Base-by-base conservation (phyloP, 2,797 vertebrate species). In the Clarias fuscus region DNA sequence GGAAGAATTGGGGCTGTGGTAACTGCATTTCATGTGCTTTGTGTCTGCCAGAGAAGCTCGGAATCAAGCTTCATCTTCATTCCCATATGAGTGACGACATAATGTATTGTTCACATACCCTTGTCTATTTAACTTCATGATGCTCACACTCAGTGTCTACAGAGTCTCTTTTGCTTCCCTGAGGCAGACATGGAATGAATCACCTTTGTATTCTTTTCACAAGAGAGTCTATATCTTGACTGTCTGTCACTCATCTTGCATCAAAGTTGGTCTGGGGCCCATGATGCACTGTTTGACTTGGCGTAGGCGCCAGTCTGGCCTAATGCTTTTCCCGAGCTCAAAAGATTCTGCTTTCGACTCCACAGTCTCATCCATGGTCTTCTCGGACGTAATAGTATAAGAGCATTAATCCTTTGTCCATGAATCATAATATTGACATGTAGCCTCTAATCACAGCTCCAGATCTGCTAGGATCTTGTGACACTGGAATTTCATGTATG, bases 241-340 rank as follows among this genome's bases (percentile, higher is more conserved):
- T 93, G 91, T 91, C 93, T 93, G 92, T 92, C 93, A 91, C 87
- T 93, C 88, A 84, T 83, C 82, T n/a, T 87, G 90, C 85, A 91
- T 90, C 90, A 83, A 84, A 91, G 86, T 91, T 89, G 85, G 90
- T 91, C 88, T 77, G 65, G 84, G 90, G 89, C 86, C 83, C 85
- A n/a, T 83, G 89, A 90, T 89, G 89, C 81, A 68, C 86, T 95
- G 92, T 94, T 94, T 94, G 88, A 64, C 89, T 95, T 95, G 94
- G 94, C 93, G 88, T 65, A 62, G 83, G 27, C 17, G 70, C 59
- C 86, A 20, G 92, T 93, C 94, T 95, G 93, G 84, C 89, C 89
- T 94, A 93, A 93, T 92, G 92, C 85, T 90, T 92, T 91, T 77
- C 62, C 48, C 72, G 33, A 76, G 40, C 43, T 22, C 43, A 77